phyloP scores from a whole-genome alignment of 1,140 invertebrate species.

The Drosophila ambigua region DNA sequence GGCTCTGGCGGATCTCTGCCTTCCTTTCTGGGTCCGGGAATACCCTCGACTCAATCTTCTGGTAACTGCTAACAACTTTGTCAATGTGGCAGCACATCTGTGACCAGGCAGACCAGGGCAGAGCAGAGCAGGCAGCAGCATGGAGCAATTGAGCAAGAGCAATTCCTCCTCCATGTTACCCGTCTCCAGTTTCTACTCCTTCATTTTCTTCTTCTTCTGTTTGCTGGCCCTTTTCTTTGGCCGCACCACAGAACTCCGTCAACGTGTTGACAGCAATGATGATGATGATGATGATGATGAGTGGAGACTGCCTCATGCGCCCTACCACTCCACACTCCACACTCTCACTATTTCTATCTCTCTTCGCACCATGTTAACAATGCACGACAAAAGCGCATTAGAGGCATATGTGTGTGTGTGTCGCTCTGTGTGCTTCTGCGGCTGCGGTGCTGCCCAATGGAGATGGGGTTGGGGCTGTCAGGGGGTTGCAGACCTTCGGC shows the following conservation, averaged over 20 bases:
- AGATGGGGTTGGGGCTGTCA: not conserved
- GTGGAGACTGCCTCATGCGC: constrained; percentile 4
- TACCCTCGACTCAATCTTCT: constrained; percentile 46
- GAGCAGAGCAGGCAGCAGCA: too few relatives aligned
- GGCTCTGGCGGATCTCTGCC: not conserved
- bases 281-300: constrained; percentile 43
- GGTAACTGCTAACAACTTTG: constrained; percentile 64
- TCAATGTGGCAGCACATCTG: constrained; percentile 63
- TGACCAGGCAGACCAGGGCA: constrained; percentile 38
- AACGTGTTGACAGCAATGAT: constrained; percentile 76
- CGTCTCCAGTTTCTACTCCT: constrained; percentile 11
- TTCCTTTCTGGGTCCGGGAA: not conserved
- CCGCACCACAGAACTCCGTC: constrained; percentile 33
- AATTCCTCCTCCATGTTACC: constrained; percentile 36
- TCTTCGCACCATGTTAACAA: constrained; percentile 59
- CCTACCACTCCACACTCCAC: not conserved
- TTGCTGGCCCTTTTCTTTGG: too few relatives aligned
- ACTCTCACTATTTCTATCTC: not conserved
- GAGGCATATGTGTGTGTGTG: constrained; percentile 36
- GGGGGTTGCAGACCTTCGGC: constrained; percentile 30
- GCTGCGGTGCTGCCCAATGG: constrained; percentile 24
- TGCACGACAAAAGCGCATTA: constrained; percentile 79
- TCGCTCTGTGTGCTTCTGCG: constrained; percentile 3
- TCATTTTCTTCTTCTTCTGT: too few relatives aligned
- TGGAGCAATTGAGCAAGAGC: too few relatives aligned